Conservation (phyloP, 2,888 invertebrate genomes). For the Athalia cordata region DNA sequence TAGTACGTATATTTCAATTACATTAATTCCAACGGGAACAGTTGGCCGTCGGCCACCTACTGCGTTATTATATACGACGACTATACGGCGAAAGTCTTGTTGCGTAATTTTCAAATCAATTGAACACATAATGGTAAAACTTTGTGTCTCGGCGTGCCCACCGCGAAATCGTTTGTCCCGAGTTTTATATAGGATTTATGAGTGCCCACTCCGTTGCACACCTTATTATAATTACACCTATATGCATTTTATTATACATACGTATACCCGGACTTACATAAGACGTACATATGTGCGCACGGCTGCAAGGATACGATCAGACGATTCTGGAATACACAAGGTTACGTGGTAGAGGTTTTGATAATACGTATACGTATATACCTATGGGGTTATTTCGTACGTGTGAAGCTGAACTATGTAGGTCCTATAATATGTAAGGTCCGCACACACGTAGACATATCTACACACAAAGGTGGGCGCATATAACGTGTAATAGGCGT, state of each 20-base stretch:
- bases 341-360: too few relatives aligned
- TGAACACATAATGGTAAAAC: conserved; percentile 62
- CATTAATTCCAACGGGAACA: conserved; percentile 64
- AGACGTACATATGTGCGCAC: background rate
- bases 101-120: conserved; percentile 60
- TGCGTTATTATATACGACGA: conserved; percentile 64
- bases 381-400: background rate
- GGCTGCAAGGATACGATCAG: too few relatives aligned
- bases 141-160: too few relatives aligned
- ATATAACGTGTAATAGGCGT: conserved; percentile 67
- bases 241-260: background rate
- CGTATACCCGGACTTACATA: background rate
- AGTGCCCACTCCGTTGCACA: too few relatives aligned
- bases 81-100: conserved; percentile 18
- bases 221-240: background rate
- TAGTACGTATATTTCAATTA: conserved; percentile 33
- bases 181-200: too few relatives aligned
- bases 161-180: too few relatives aligned
- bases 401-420: background rate
- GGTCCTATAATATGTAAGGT: conserved; percentile 21
- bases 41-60: conserved; percentile 70
- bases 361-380: background rate
- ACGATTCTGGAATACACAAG: too few relatives aligned
- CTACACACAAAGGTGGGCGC: conserved; percentile 35
- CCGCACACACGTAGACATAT: conserved; percentile 11